These are phyloP conservation scores for Lepas anatifera DNA, from an alignment of 2,888 invertebrate species.

Conservation along the genomic window DNA sequence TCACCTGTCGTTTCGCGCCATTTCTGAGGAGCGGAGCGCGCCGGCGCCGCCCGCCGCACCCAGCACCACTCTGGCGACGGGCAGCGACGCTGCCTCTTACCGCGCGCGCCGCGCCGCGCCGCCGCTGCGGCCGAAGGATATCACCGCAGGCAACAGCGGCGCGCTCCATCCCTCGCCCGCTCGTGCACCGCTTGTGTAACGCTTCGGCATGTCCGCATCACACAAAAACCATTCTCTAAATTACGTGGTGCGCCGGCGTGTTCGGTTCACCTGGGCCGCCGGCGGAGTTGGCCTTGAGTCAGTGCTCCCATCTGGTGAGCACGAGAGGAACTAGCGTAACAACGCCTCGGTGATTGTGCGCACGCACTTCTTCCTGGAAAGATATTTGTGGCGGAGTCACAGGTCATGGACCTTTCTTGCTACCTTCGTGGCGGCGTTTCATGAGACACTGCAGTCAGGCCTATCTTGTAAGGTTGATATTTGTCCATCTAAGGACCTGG, in stretches of 20 bases:
- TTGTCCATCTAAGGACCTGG: too few relatives aligned
- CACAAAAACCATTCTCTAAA: conserved; percentile 8
- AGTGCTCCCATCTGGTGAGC: background rate
- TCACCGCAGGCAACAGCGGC: background rate
- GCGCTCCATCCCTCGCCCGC: too few relatives aligned
- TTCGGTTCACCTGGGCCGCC: conserved; percentile 4
- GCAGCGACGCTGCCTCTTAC: background rate
- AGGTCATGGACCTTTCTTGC: too few relatives aligned
- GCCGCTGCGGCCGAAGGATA: background rate
- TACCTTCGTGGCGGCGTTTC: too few relatives aligned
- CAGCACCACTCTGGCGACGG: background rate
- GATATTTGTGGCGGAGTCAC: too few relatives aligned
- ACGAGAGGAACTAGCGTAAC: background rate
- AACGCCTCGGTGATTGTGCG: too few relatives aligned
- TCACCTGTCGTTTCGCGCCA: background rate
- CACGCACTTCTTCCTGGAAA: too few relatives aligned
- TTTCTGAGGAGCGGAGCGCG: background rate
- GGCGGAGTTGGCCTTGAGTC: background rate
- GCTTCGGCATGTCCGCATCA: conserved; percentile 4
- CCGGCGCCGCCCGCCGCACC: background rate
- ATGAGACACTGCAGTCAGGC: too few relatives aligned
- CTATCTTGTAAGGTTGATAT: too few relatives aligned
- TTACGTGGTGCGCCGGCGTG: background rate
- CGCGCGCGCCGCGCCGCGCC: background rate
- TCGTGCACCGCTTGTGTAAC: background rate